Percentiles rank a stretch among this genome's conserved stretches.
Conservation (phyloP, 2,888 invertebrate genomes). For the Diloba caeruleocephala region DNA sequence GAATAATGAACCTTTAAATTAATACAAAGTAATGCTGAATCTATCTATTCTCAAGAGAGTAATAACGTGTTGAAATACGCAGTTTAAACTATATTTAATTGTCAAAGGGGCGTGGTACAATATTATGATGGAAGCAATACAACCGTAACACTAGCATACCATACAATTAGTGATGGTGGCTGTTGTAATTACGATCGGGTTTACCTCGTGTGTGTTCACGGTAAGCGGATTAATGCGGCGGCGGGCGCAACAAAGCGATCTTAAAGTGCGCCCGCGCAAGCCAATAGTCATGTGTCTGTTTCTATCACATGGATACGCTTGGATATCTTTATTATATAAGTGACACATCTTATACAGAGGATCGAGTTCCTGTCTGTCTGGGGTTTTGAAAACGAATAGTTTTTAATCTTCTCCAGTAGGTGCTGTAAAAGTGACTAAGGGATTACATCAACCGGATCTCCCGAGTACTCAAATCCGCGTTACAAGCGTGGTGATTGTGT, state of each 20-base stretch:
- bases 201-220: conserved; percentile 47
- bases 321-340: conserved; percentile 1
- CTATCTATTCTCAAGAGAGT: too few species aligned
- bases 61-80: conserved; percentile 30
- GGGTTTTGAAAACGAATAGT: too few species aligned
- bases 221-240: conserved; percentile 55
- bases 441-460: too few species aligned
- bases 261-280: conserved; percentile 42
- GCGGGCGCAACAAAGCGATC: conserved; percentile 40
- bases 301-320: conserved; percentile 15
- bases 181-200: conserved; percentile 43
- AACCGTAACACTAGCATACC: not conserved
- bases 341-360: too few species aligned
- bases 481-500: too few species aligned
- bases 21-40: too few species aligned
- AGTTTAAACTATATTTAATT: conserved; percentile 40
- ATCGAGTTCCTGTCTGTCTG: too few species aligned
- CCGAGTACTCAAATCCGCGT: too few species aligned
- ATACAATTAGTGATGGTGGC: conserved; percentile 44
- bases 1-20: too few species aligned
- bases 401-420: too few species aligned
- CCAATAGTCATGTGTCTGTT: conserved; percentile 36
- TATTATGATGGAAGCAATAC: conserved; percentile 3
- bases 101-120: conserved; percentile 29
- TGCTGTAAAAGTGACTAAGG: too few species aligned